These are phyloP conservation scores for Syritta pipiens DNA, from an alignment of 2,888 invertebrate genomes.

Conservation along the genomic window DNA sequence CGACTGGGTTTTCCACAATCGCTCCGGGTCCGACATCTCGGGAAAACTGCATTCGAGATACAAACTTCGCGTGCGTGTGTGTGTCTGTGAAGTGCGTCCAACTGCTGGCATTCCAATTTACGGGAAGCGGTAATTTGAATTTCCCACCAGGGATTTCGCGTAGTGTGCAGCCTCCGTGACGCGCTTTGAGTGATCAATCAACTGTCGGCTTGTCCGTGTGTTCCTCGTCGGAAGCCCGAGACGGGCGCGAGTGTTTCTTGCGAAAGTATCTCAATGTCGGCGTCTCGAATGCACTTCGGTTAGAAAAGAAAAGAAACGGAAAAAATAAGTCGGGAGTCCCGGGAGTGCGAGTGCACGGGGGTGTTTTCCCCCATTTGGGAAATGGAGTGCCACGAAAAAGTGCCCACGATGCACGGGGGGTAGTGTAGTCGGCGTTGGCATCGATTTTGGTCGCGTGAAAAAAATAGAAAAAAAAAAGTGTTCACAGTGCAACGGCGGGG, in stretches of 20 bases:
- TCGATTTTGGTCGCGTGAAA: slow-evolving; percentile 37
- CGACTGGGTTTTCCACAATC: slow-evolving; percentile 42
- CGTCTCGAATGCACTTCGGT: slow-evolving; percentile 22
- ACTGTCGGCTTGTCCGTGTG: slow-evolving; percentile 59
- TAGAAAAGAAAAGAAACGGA: no score
- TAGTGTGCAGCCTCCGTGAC: slow-evolving; percentile 60
- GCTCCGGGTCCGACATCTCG: slow-evolving; percentile 23
- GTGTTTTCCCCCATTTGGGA: slow-evolving; percentile 2
- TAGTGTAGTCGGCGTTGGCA: slow-evolving; percentile 26
- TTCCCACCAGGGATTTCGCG: slow-evolving; percentile 52
- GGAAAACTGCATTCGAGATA: not conserved
- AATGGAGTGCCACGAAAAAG: slow-evolving; percentile 57
- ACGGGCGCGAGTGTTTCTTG: slow-evolving; percentile 24
- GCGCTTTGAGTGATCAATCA: slow-evolving; percentile 67
- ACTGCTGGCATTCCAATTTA: slow-evolving; percentile 57
- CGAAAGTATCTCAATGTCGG: slow-evolving; percentile 11
- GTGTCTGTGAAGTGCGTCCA: slow-evolving; percentile 20
- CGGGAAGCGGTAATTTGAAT: slow-evolving; percentile 57
- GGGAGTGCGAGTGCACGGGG: slow-evolving; percentile 1
- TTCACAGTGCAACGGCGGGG: slow-evolving; percentile 25
- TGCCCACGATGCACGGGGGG: slow-evolving; percentile 30
- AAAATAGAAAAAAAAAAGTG: no score
- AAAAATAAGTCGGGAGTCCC: not conserved
- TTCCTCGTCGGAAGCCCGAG: slow-evolving; percentile 47
- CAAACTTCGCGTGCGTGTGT: not conserved